These are phyloP conservation scores for Fragum whitleyi DNA, from an alignment of 2,888 invertebrate genomes.

Conservation along the genomic window DNA sequence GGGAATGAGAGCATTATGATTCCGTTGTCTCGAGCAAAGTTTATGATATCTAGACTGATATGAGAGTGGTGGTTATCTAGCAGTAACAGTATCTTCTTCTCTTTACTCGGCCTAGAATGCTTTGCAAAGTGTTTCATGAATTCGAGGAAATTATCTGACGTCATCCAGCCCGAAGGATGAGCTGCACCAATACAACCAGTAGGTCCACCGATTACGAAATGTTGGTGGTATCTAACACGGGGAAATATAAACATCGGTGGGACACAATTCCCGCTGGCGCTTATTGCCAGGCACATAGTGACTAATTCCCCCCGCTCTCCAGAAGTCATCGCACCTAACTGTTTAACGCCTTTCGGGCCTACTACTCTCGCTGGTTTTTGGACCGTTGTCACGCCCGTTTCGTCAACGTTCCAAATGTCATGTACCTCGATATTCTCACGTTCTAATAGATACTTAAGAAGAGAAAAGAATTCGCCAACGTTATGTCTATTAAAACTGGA, in stretches of 20 bases:
- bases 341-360: slow-evolving; percentile 23
- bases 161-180: slow-evolving; percentile 78
- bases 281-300: slow-evolving; percentile 7
- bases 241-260: slow-evolving; percentile 57
- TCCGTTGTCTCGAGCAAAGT: slow-evolving; percentile 81
- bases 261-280: slow-evolving; percentile 38
- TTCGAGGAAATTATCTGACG: slow-evolving; percentile 68
- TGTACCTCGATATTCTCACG: not conserved
- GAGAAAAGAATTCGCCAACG: slow-evolving; percentile 13
- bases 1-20: slow-evolving; percentile 84
- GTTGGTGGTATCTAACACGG: slow-evolving; percentile 38
- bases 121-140: slow-evolving; percentile 79
- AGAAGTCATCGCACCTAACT: slow-evolving; percentile 36
- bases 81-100: slow-evolving; percentile 70
- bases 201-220: slow-evolving; percentile 35
- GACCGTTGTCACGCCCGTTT: too few species aligned
- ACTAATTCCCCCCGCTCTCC: slow-evolving; percentile 42
- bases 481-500: slow-evolving; percentile 38
- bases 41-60: slow-evolving; percentile 68
- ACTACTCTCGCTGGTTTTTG: slow-evolving; percentile 45
- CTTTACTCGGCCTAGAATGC: slow-evolving; percentile 62
- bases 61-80: slow-evolving; percentile 80
- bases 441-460: slow-evolving; percentile 20
- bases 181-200: slow-evolving; percentile 41
- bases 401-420: slow-evolving; percentile 55